These are phyloP conservation scores for Drosophila biarmipes DNA, from an alignment of 1,140 invertebrate genomes.

Conservation along the genomic window DNA sequence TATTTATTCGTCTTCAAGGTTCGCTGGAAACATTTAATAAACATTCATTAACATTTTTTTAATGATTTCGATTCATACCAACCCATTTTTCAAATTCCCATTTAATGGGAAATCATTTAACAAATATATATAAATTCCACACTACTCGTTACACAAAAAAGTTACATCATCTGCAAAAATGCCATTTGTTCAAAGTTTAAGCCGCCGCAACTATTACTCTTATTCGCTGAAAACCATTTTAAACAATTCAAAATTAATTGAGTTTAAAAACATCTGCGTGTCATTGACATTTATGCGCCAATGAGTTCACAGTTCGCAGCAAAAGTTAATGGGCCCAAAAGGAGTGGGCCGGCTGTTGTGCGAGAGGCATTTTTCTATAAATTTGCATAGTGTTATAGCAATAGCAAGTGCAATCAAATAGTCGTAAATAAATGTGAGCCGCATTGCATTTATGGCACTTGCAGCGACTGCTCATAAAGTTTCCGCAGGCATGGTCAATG, in stretches of 20 bases:
- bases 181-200: slow-evolving; percentile 6
- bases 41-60: neutral
- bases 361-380: slow-evolving; percentile 38
- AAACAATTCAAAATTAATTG: slow-evolving; percentile 16
- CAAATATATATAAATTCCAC: neutral
- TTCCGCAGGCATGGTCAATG: slow-evolving; percentile 71
- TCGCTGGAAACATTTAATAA: too few relatives aligned
- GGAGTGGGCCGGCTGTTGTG: neutral
- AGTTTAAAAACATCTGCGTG: slow-evolving; percentile 38
- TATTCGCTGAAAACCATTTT: neutral
- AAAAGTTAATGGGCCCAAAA: slow-evolving; percentile 16
- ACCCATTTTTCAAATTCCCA: too few relatives aligned
- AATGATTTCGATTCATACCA: neutral
- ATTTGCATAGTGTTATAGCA: slow-evolving; percentile 59
- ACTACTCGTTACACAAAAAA: neutral
- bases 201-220: slow-evolving; percentile 1
- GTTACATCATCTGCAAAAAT: neutral
- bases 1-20: neutral
- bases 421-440: slow-evolving; percentile 76
- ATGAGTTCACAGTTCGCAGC: slow-evolving; percentile 36
- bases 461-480: slow-evolving; percentile 69
- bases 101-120: neutral
- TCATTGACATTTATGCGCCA: slow-evolving; percentile 59
- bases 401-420: slow-evolving; percentile 76
- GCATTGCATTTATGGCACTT: slow-evolving; percentile 80